phyloP scores from a whole-genome alignment of 1,140 invertebrate genomes.

The Carposina sasakii region DNA sequence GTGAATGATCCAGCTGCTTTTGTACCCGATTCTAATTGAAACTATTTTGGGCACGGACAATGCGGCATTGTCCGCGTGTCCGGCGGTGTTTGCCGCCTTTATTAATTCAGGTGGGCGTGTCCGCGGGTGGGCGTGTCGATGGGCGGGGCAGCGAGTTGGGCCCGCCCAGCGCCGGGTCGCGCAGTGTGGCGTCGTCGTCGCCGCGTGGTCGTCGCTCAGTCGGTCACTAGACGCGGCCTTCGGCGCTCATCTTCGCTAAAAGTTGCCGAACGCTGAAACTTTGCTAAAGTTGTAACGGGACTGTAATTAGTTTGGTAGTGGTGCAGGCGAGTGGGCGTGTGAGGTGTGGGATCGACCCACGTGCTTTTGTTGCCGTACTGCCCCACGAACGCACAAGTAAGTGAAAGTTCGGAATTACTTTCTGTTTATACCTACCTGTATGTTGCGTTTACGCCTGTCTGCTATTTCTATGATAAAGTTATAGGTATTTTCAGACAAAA shows the following conservation, averaged over 20 bases:
- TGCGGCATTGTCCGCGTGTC: constrained; percentile 69
- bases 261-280: constrained; percentile 35
- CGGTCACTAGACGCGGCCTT: constrained; percentile 56
- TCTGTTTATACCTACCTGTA: no score
- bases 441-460: no score
- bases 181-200: constrained; percentile 36
- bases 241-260: constrained; percentile 46
- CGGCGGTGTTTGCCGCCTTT: constrained; percentile 67
- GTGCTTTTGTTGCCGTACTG: constrained; percentile 30
- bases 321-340: constrained; percentile 20
- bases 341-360: constrained; percentile 12
- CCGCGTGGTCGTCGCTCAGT: constrained; percentile 39
- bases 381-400: constrained; percentile 60
- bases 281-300: constrained; percentile 32
- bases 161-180: constrained; percentile 49
- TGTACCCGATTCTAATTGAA: constrained; percentile 68
- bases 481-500: no score
- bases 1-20: constrained; percentile 55
- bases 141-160: constrained; percentile 34
- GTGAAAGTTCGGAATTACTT: no score
- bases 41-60: constrained; percentile 70
- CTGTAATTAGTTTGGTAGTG: no score
- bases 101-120: constrained; percentile 68
- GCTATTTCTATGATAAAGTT: no score
- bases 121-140: constrained; percentile 40